These are phyloP conservation scores for Antennarius striatus DNA, from an alignment of 2,113 vertebrate genomes.

Conservation along the genomic window DNA sequence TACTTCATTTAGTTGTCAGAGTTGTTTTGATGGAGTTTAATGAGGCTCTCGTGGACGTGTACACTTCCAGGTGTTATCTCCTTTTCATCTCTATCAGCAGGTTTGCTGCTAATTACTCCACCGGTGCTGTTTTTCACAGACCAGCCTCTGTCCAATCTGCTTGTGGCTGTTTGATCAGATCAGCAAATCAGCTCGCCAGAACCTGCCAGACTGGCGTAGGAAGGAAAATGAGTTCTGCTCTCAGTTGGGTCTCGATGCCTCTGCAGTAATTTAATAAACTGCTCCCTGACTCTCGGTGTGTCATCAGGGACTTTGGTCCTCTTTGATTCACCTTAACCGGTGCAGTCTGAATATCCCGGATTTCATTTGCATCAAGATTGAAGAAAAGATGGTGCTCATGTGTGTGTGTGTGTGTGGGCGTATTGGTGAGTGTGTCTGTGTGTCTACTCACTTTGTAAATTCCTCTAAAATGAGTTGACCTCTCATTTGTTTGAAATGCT, in stretches of 20 bases:
- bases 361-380: neutral
- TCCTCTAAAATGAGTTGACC: too few species aligned
- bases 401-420: constrained; percentile 3
- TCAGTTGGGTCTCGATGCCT: neutral
- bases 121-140: constrained; percentile 41
- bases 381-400: neutral
- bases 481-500: too few species aligned
- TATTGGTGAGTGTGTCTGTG: neutral
- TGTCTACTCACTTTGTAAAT: neutral
- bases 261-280: constrained; percentile 2
- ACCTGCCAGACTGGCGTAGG: constrained; percentile 55
- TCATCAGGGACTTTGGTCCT: constrained; percentile 5
- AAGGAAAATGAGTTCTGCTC: constrained; percentile 32
- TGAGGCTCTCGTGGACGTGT: constrained; percentile 33
- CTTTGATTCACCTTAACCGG: neutral
- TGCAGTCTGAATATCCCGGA: neutral
- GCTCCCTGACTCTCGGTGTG: constrained; percentile 2
- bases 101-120: constrained; percentile 51
- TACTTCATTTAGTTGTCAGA: constrained; percentile 58
- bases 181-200: constrained; percentile 14
- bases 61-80: constrained; percentile 2
- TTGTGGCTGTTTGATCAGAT: constrained; percentile 58
- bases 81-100: constrained; percentile 1
- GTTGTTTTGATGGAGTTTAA: constrained; percentile 51
- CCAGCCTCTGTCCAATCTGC: constrained; percentile 3